Base-by-base conservation (phyloP, 2,797 vertebrate genomes). In the Nothura maculosa region DNA sequence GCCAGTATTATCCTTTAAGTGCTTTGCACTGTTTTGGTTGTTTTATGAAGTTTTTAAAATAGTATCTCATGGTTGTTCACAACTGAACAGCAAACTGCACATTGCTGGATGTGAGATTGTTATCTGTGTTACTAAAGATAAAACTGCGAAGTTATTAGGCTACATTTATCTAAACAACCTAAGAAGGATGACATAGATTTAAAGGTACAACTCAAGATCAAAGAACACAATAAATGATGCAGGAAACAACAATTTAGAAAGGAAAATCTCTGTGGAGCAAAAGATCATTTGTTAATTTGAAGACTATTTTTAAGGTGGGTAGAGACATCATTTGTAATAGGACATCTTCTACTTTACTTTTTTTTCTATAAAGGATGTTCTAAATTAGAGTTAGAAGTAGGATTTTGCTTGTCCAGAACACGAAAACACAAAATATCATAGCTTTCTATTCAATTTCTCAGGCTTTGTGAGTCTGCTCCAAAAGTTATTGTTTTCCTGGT, bases 101-200 rank as follows among this genome's bases (percentile, higher is more conserved):
- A 90, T 93, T 95, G 91, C 57, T 80, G 78, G 42, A 77, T 64
- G 63, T 81, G 60, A 30, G 97, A 98, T 98, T 85, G 91, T 68
- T 92, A 98, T 98, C 98, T 97, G 32, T 81, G 84, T 82, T 95
- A 69, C 93, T 97, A 75, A 97, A 96, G 94, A 97, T 97, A 96
- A 92, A 97, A 95, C 95, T 94, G 86, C 67, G 36, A 95, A 97
- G 92, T 98, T 98, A 97, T 95, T 97, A 93, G 94, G 80, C 91
- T 96, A n/a, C 32, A 27, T 94, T 97, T 97, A 97, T 97, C 96
- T 96, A 81, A 96, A 97, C 96, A 91, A 77, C 50, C 81, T 88
- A 96, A 81, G 87, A 50, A 95, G 94, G 91, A 96, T 97, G 90
- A 96, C 93, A 94, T 34, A 96, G 92, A 96, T 96, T 96, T 96